Percentiles rank a stretch among this genome's conserved stretches.
These are phyloP conservation scores for Odontocolon sp. DNA, from an alignment of 2,888 invertebrate genomes.

Conservation along the genomic window DNA sequence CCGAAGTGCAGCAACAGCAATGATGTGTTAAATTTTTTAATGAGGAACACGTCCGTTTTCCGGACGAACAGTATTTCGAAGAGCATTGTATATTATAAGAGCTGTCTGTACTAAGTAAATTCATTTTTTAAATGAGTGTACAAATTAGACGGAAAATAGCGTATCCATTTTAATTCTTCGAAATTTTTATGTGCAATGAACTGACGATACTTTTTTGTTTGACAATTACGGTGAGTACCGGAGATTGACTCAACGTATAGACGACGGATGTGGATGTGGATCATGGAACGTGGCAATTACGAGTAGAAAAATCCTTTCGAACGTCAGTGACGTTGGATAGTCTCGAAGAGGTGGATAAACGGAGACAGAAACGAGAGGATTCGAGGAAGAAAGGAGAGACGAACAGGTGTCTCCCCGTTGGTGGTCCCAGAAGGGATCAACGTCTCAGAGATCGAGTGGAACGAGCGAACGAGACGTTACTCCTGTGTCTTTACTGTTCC, in stretches of 20 bases:
- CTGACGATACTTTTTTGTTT: constrained; percentile 15
- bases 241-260: constrained; percentile 15
- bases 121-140: neutral
- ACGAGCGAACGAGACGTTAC: constrained; percentile 33
- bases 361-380: constrained; percentile 18
- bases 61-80: constrained; percentile 20
- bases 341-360: neutral
- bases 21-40: constrained; percentile 46
- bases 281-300: constrained; percentile 55
- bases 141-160: neutral
- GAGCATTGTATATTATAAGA: too few relatives aligned
- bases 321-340: constrained; percentile 20
- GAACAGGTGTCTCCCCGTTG: constrained; percentile 57
- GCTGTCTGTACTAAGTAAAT: too few relatives aligned
- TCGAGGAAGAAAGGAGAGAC: neutral
- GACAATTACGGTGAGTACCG: constrained; percentile 1
- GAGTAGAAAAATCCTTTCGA: constrained; percentile 39
- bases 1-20: neutral
- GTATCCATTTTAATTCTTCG: neutral
- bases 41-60: constrained; percentile 19
- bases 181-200: neutral
- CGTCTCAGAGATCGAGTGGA: constrained; percentile 58
- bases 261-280: constrained; percentile 41
- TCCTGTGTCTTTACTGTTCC: constrained; percentile 34
- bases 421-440: constrained; percentile 64